Base-by-base conservation (phyloP, 2,888 invertebrate species). In the Oscheius sp. region DNA sequence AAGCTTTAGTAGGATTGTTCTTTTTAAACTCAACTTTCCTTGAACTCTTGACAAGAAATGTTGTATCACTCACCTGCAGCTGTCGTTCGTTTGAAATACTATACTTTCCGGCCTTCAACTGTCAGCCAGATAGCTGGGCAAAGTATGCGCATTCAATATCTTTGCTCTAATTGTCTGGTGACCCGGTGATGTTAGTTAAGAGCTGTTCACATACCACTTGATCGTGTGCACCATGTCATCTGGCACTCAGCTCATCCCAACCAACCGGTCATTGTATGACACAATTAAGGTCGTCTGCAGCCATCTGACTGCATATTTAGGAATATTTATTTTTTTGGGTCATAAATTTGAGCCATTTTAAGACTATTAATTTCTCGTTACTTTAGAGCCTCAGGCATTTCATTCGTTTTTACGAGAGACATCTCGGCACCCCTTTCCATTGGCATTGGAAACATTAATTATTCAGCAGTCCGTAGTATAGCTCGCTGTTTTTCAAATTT, bases 361-460 rank as follows among this genome's bases (percentile, higher is more conserved):
- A 10, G 17, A 42, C 61, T 6, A 29, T 12, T 61, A 25, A 25
- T 25, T 55, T 31, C 58, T 3, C 25, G n/a, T 39, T 42, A 15
- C 58, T 58, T 12, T 58, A 5, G 39, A 25, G 12, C 39, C n/a
- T 10, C n/a, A 33, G 64, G 64, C 64, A 48, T 64, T 64, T 64
- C 64, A 64, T 64, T 64, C 48, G 64, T 64, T 64, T 64, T 64
- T 64, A 64, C 64, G 64, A 64, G 48, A 23, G 20, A 48, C 48
- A 50, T 50, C 64, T 48, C 64, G 33, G 29, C 48, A 20, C 64
- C 45, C 55, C 39, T 39, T 58, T 45, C 31, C 45, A 42, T 25
- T 45, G 42, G 29, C 31, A 45, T 27, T 45, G 45, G 25, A 17
- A 12, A 27, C 61, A 61, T 61, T 27, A 42, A 61, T 61, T 39